phyloP scores from a whole-genome alignment of 1,140 invertebrate species.

The Lamellibrachia luymesi region DNA sequence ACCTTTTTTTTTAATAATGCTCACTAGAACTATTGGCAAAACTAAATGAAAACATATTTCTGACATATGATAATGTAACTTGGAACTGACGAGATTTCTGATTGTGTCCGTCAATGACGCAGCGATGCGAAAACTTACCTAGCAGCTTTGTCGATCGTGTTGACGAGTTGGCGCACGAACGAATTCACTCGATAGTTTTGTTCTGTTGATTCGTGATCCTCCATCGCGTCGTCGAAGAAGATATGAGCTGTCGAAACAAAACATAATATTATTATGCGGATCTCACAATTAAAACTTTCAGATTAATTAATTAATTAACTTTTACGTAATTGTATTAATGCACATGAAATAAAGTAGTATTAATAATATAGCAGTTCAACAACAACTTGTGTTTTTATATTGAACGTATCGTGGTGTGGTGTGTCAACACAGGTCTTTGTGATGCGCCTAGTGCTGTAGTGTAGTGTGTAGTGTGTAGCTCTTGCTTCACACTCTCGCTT shows the following conservation, averaged over 20 bases:
- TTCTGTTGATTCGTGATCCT: slow-evolving; percentile 91
- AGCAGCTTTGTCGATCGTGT: slow-evolving; percentile 91
- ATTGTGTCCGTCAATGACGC: background rate
- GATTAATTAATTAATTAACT: too few relatives aligned
- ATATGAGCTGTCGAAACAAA: slow-evolving; percentile 69
- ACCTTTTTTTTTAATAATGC: background rate
- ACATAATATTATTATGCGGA: background rate
- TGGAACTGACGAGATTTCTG: too few relatives aligned
- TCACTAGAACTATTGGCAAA: background rate
- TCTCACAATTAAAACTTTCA: too few relatives aligned
- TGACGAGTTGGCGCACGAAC: slow-evolving; percentile 90
- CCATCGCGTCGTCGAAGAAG: slow-evolving; percentile 99
- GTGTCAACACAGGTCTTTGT: too few relatives aligned
- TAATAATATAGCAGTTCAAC: too few relatives aligned
- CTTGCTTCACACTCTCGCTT: too few relatives aligned
- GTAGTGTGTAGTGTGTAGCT: too few relatives aligned
- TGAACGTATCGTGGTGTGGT: too few relatives aligned
- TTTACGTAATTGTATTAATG: too few relatives aligned
- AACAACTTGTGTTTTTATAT: too few relatives aligned
- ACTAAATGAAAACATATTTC: slow-evolving; percentile 16
- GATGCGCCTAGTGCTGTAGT: too few relatives aligned
- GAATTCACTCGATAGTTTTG: slow-evolving; percentile 89
- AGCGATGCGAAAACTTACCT: slow-evolving; percentile 54
- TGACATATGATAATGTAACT: background rate
- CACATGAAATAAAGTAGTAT: too few relatives aligned